Conservation (phyloP, 1,140 invertebrate species). For the Notospermus geniculatus region DNA sequence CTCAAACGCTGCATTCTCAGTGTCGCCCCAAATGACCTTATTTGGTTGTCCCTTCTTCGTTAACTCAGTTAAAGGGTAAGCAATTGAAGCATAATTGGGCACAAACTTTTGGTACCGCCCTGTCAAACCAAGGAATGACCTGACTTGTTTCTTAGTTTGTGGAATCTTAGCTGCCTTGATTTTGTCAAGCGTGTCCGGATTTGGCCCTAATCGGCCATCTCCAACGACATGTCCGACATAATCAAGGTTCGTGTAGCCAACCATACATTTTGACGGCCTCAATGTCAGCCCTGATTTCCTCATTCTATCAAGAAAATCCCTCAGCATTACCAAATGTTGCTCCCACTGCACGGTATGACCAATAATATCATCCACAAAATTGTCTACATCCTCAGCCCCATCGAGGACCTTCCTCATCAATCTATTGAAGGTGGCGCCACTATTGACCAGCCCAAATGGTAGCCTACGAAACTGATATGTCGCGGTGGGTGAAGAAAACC, state of each 20-base stretch:
- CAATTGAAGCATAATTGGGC: neutral
- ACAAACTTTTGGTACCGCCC: slow-evolving; percentile 18
- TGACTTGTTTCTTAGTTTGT: slow-evolving; percentile 45
- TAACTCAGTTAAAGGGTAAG: neutral
- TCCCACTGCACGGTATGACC: neutral
- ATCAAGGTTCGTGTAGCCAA: neutral
- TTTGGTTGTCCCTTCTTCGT: too few relatives aligned
- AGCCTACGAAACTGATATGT: slow-evolving; percentile 18
- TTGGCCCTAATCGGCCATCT: slow-evolving; percentile 34
- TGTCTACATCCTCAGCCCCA: slow-evolving; percentile 3
- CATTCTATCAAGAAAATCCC: neutral
- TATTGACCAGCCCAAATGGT: slow-evolving; percentile 27
- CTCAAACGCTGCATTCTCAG: too few relatives aligned
- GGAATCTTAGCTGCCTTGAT: slow-evolving; percentile 42
- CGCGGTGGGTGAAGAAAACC: slow-evolving; percentile 13
- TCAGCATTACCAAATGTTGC: neutral
- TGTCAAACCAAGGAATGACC: slow-evolving; percentile 23
- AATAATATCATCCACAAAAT: slow-evolving; percentile 1
- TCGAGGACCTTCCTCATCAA: slow-evolving; percentile 14
- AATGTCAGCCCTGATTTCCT: neutral
- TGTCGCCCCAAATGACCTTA: too few relatives aligned
- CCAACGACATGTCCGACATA: slow-evolving; percentile 4
- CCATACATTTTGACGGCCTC: neutral
- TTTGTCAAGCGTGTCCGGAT: slow-evolving; percentile 42
- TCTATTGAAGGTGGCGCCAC: slow-evolving; percentile 15